Evolutionary conservation across 2,113 vertebrate species (phyloP).

Genomic region (Nanorana parkeri): DNA sequence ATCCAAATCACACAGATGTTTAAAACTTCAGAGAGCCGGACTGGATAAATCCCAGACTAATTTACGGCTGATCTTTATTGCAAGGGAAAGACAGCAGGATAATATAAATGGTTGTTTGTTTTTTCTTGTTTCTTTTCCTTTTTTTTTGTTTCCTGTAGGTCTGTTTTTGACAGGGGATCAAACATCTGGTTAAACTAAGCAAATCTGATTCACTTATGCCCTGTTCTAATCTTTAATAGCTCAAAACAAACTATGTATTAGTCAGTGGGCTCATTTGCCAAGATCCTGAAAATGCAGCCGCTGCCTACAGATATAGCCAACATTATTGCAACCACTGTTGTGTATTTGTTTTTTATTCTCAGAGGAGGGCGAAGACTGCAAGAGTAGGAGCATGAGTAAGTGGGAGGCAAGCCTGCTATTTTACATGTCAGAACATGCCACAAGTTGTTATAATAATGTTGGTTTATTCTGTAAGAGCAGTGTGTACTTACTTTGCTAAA

Average conservation of each 20-base stretch:
- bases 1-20: constrained; percentile 73
- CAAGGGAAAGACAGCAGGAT: constrained; percentile 64
- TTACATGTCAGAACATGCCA: constrained; percentile 42
- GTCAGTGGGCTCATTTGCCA: constrained; percentile 33
- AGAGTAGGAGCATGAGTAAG: constrained; percentile 22
- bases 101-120: constrained; percentile 61
- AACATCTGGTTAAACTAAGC: constrained; percentile 62
- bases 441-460: neutral
- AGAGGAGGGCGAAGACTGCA: constrained; percentile 5
- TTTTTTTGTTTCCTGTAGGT: constrained; percentile 49
- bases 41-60: constrained; percentile 62
- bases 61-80: constrained; percentile 62
- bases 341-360: constrained; percentile 36
- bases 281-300: constrained; percentile 4
- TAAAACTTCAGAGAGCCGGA: constrained; percentile 61
- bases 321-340: constrained; percentile 15
- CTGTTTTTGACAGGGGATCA: constrained; percentile 63
- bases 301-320: constrained; percentile 36
- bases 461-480: neutral
- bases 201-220: constrained; percentile 56
- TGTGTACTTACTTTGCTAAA: constrained; percentile 17
- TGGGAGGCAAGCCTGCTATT: constrained; percentile 31
- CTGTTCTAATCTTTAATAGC: constrained; percentile 49
- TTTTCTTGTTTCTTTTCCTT: constrained; percentile 48
- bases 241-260: constrained; percentile 45